phyloP scores from a whole-genome alignment of 1,140 invertebrate species.

The Eciton burchellii region DNA sequence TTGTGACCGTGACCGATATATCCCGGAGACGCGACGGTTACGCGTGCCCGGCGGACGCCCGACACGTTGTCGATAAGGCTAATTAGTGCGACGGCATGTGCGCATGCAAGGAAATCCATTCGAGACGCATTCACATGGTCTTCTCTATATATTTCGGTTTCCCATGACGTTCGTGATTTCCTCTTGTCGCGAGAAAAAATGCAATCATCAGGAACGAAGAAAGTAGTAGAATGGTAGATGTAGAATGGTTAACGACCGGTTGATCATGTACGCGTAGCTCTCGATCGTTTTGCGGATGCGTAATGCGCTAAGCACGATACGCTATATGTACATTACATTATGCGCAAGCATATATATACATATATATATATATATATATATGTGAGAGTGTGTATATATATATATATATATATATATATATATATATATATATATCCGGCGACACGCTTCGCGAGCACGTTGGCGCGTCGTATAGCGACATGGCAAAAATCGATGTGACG shows the following conservation, averaged over 20 bases:
- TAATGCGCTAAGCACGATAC: slow-evolving; percentile 71
- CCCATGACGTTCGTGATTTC: not conserved
- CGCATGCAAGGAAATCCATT: not conserved
- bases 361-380: not conserved
- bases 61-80: slow-evolving; percentile 27
- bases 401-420: not conserved
- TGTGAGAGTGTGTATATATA: slow-evolving; percentile 6
- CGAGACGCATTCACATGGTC: not conserved
- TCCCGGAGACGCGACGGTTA: slow-evolving; percentile 49
- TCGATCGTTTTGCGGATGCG: slow-evolving; percentile 66
- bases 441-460: slow-evolving; percentile 41
- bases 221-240: slow-evolving; percentile 7
- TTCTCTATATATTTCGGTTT: too few species aligned
- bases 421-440: not conserved
- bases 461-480: slow-evolving; percentile 8
- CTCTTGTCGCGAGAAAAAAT: not conserved
- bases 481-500: slow-evolving; percentile 50
- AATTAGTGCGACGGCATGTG: slow-evolving; percentile 32
- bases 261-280: slow-evolving; percentile 69
- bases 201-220: not conserved
- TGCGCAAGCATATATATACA: not conserved
- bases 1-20: slow-evolving; percentile 61
- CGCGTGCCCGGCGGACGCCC: slow-evolving; percentile 37
- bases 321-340: slow-evolving; percentile 57
- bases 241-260: slow-evolving; percentile 55